phyloP scores from a whole-genome alignment of 2,888 invertebrate genomes.

The Flabesymbios commensalis region DNA sequence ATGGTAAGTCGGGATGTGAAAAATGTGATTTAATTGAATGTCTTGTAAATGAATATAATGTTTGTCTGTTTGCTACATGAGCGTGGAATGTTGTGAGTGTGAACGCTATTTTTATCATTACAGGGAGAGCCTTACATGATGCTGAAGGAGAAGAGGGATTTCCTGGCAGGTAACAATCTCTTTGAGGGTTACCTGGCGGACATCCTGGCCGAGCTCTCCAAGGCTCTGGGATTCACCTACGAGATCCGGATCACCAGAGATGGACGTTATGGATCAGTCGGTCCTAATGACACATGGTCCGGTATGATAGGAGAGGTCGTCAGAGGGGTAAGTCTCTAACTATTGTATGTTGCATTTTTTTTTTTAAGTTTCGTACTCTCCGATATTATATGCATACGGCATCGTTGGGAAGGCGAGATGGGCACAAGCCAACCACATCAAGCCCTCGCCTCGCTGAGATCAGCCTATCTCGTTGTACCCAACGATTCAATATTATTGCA shows the following conservation, averaged over 20 bases:
- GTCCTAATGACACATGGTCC: slow-evolving; percentile 24
- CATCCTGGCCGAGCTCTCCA: slow-evolving; percentile 20
- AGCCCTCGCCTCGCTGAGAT: not conserved
- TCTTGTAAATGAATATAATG: no score
- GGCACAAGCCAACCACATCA: no score
- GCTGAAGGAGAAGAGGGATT: slow-evolving; percentile 22
- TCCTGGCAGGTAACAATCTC: slow-evolving; percentile 33
- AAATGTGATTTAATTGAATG: no score
- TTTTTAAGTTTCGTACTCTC: no score
- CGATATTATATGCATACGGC: no score
- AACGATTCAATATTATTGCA: no score
- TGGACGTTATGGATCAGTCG: slow-evolving; percentile 16
- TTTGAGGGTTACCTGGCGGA: slow-evolving; percentile 39
- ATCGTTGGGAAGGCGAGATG: no score
- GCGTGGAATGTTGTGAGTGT: no score
- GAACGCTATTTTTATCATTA: no score
- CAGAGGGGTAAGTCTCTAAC: slow-evolving; percentile 23
- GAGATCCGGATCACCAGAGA: slow-evolving; percentile 31
- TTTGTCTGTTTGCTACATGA: no score
- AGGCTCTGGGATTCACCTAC: slow-evolving; percentile 29
- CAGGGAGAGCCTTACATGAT: slow-evolving; percentile 38
- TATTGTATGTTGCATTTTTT: not conserved
- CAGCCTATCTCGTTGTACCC: not conserved
- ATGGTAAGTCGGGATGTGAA: no score
- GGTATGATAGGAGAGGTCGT: slow-evolving; percentile 35